Evolutionary conservation across 2,797 vertebrate species (phyloP), one percentile per base, ranked within the genome.

Genomic region (Thunnus albacares): DNA sequence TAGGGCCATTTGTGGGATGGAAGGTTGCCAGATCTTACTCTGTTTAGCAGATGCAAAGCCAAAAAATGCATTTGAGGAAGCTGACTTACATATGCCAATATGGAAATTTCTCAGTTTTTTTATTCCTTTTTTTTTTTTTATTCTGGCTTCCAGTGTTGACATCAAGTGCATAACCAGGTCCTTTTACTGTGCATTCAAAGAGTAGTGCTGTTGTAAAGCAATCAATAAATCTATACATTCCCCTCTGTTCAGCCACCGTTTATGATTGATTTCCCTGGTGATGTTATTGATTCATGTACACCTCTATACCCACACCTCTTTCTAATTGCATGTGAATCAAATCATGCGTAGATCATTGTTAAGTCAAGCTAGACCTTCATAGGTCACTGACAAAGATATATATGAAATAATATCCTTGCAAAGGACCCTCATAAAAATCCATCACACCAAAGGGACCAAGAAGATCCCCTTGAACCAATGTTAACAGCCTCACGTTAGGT

Each of bases 1-100:
- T 92, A 91, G 90, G 89, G 84, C 87, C 90, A 91, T 94, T 94
- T 94, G 85, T 70, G n/a, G 83, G 74, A 91, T 92, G 93, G 93
- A 90, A 76, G 85, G 75, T 81, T 90, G 90, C 94, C 93, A 94
- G 87, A 91, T 92, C 90, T 87, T 75, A 67, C 71, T 90, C 82
- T 76, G 84, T 85, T 80, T 71, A 83, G 71, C 77, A 84, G 69
- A 88, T 81, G 78, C 85, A 79, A 82, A 87, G 91, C 92, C 92
- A 87, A 82, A 51, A 92, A 89, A 87, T 80, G 89, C 64, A 64
- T 75, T 88, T 83, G 88, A 87, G 88, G 45, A 93, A 89, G 72
- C 88, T 79, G 87, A 84, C 75, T 87, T 89, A 82, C 85, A 90
- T 82, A 84, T 90, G 87, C 92, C 92, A 93, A 79, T 82, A 89